These are phyloP conservation scores for Callorhinus ursinus DNA, from an alignment of 2,113 vertebrate genomes.

Conservation along the genomic window DNA sequence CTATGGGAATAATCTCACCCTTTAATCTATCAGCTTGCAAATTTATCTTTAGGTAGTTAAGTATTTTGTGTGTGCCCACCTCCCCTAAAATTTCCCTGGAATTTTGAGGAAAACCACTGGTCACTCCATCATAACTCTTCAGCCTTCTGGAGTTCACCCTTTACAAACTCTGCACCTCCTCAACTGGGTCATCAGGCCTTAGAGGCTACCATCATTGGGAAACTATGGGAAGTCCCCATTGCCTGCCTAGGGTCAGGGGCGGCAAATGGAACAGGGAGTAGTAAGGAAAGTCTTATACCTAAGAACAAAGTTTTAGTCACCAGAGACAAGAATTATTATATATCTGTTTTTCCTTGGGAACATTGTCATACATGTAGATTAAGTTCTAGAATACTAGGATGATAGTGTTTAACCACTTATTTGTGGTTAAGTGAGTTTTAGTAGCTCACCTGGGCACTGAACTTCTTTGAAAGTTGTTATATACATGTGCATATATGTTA, in stretches of 20 bases:
- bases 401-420: neutral
- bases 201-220: neutral
- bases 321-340: neutral
- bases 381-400: neutral
- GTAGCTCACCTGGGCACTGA: neutral
- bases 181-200: neutral
- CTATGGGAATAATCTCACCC: neutral
- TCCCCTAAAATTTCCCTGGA: neutral
- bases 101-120: constrained; percentile 18
- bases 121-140: neutral
- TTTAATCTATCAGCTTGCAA: neutral
- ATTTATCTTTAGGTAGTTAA: neutral
- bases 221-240: neutral
- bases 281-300: neutral
- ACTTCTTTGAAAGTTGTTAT: neutral
- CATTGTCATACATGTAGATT: neutral
- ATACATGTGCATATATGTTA: neutral
- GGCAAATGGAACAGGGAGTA: neutral
- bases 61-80: neutral
- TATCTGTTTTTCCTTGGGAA: neutral
- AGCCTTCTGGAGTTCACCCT: neutral
- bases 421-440: constrained; percentile 2
- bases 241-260: neutral
- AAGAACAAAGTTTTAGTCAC: constrained; percentile 21
- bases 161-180: neutral